phyloP scores from a whole-genome alignment of 2,797 vertebrate species.

The Crocidura indochinensis region DNA sequence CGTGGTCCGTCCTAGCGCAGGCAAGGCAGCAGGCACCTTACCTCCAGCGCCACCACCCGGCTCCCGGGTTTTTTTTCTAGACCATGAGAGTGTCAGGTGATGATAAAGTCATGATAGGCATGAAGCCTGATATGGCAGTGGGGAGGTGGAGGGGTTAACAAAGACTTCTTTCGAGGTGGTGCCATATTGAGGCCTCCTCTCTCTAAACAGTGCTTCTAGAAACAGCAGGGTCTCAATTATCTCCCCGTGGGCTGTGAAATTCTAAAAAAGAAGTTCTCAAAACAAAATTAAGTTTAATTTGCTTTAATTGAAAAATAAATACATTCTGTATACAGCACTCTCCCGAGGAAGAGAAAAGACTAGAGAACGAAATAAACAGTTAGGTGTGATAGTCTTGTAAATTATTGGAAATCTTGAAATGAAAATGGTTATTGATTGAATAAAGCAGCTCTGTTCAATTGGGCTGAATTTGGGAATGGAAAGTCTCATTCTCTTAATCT shows the following conservation, averaged over 20 bases:
- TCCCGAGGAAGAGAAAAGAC: conserved; percentile 68
- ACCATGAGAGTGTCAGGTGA: background rate
- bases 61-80: too few relatives aligned
- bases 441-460: conserved; percentile 45
- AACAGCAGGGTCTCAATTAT: conserved; percentile 85
- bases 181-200: conserved; percentile 39
- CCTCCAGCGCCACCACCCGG: too few relatives aligned
- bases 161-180: conserved; percentile 38
- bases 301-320: conserved; percentile 86
- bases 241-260: conserved; percentile 82
- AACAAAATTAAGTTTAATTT: conserved; percentile 87
- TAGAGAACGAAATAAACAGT: conserved; percentile 75
- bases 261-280: conserved; percentile 80
- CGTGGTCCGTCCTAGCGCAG: too few relatives aligned
- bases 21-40: too few relatives aligned
- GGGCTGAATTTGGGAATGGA: conserved; percentile 4
- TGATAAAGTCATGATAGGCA: background rate
- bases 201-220: conserved; percentile 74
- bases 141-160: background rate
- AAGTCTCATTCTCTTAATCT: background rate
- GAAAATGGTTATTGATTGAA: conserved; percentile 53
- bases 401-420: conserved; percentile 49
- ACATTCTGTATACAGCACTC: conserved; percentile 77
- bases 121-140: background rate
- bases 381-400: conserved; percentile 61